Base-by-base conservation (phyloP, 2,113 vertebrate genomes). In the Dissostichus mawsoni region DNA sequence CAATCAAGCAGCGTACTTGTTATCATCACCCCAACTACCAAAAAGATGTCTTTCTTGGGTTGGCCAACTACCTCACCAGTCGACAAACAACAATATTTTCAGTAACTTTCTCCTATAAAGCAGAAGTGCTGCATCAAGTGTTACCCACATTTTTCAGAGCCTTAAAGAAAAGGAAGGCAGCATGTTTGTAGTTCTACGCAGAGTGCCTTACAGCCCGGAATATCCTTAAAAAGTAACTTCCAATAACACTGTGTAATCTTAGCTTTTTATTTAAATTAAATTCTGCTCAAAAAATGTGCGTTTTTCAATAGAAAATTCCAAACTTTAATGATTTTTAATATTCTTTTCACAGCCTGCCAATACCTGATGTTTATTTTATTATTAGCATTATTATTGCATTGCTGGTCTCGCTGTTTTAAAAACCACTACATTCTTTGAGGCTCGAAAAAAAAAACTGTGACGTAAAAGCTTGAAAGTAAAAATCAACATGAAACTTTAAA, bases 401-500 rank as follows among this genome's bases (percentile, higher is more conserved):
- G 33, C 44, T 20, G 51, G 74, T 83, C 33, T 62, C 58, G 76
- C 69, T 65, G 64, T 66, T 52, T 76, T 87, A 76, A 82, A 82
- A 76, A 50, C 7, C 1, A 44, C 8, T 7, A 65, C 29, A 73
- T 76, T 50, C 89, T 81, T 41, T 66, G 51, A 59, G 67, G 64
- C 48, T 12, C 47, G 53, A 64, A 80, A 81, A 72, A 71, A 84
- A 85, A 50, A 76, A 69, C 73, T 36, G 59, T 74, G 70, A 44
- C 68, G 41, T 52, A 56, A 69, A 56, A 56, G 52, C 53, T 50
- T 70, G 16, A 52, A 33, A 80, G 61, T 5, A 61, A 85, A 76
- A 81, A 69, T 76, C 55, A 78, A 64, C 76, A 84, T 76, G 50
- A 82, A 88, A 82, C 69, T 86, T 81, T 67, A 78, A 88, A 90